Evolutionary conservation across 2,797 vertebrate genomes (phyloP).

Genomic region (Pygocentrus nattereri): DNA sequence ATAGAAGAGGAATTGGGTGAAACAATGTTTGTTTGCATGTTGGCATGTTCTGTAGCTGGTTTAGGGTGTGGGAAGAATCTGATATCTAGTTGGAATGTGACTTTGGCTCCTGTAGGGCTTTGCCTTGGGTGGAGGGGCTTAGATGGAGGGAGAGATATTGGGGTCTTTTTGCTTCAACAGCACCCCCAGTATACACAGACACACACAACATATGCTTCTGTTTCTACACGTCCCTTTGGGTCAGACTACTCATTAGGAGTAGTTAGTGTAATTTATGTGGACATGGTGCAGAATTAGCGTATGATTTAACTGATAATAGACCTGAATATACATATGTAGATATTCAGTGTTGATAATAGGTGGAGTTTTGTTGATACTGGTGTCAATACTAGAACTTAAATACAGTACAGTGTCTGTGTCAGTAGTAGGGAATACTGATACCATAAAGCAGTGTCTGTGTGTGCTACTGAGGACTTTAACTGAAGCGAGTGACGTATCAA

Average conservation of each 20-base stretch:
- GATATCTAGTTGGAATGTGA: constrained; percentile 61
- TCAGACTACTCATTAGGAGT: constrained; percentile 29
- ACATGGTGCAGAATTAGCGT: constrained; percentile 11
- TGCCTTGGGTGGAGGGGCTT: constrained; percentile 56
- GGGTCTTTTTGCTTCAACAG: constrained; percentile 53
- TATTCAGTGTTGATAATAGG: background rate
- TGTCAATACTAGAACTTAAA: too few relatives aligned
- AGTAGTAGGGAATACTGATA: too few relatives aligned
- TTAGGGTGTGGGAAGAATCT: constrained; percentile 61
- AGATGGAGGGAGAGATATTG: constrained; percentile 52
- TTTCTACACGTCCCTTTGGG: constrained; percentile 39
- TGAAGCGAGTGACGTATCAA: too few relatives aligned
- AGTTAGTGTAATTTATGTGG: constrained; percentile 5
- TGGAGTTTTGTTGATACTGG: too few relatives aligned
- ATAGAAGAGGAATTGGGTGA: constrained; percentile 39
- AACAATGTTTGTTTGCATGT: constrained; percentile 43
- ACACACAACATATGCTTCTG: constrained; percentile 21
- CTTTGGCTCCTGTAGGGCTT: constrained; percentile 59
- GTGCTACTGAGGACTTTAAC: too few relatives aligned
- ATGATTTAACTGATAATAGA: background rate
- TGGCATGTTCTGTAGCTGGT: constrained; percentile 42
- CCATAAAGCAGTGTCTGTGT: too few relatives aligned
- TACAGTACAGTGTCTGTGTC: too few relatives aligned
- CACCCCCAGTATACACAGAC: constrained; percentile 33
- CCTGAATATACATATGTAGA: background rate